A percentile compares a stretch with the other conserved stretches of the same genome.
These are phyloP conservation scores for Odontocolon sp. DNA, from an alignment of 2,888 invertebrate species.

Conservation along the genomic window DNA sequence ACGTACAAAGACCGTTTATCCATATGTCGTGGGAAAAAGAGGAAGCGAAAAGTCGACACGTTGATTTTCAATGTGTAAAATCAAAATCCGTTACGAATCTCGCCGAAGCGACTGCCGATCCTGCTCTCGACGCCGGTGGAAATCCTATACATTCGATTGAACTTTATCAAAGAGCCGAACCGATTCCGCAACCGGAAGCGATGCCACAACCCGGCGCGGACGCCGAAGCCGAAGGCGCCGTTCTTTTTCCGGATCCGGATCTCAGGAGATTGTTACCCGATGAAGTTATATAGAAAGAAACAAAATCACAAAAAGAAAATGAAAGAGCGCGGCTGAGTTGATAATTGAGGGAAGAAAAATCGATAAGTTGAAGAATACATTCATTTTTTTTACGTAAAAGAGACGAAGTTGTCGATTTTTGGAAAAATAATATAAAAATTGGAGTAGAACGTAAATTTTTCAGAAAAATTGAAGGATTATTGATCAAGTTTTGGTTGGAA, in stretches of 20 bases:
- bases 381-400: no score
- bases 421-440: no score
- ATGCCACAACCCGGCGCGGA: constrained; percentile 72
- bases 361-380: no score
- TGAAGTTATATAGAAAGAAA: constrained; percentile 69
- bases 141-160: constrained; percentile 80
- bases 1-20: constrained; percentile 99
- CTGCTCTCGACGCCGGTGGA: constrained; percentile 87
- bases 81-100: constrained; percentile 98
- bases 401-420: no score
- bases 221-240: constrained; percentile 79
- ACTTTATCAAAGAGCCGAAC: constrained; percentile 78
- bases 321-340: no score
- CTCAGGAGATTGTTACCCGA: constrained; percentile 74
- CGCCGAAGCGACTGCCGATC: constrained; percentile 97
- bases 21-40: constrained; percentile 99
- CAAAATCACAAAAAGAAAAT: background rate
- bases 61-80: constrained; percentile 99
- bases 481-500: no score
- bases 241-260: constrained; percentile 76
- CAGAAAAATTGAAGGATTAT: no score
- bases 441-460: no score
- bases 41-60: constrained; percentile 98
- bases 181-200: constrained; percentile 70
- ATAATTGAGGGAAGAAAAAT: no score